Evolutionary conservation across 1,140 invertebrate species (phyloP).

Genomic region (Danaus melanippus): DNA sequence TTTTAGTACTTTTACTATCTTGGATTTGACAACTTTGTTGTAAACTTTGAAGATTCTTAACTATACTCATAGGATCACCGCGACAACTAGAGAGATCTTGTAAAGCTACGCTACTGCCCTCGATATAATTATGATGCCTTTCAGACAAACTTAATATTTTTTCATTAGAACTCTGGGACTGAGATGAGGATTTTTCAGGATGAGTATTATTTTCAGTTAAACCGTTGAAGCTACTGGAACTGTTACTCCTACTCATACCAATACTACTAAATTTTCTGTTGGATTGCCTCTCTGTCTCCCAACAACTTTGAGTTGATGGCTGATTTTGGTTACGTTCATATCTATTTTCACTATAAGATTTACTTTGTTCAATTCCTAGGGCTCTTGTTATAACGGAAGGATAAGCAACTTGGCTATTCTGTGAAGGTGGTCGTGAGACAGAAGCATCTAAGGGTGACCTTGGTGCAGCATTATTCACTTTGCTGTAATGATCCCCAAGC

Average conservation of each 20-base stretch:
- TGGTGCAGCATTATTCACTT: slow-evolving; percentile 75
- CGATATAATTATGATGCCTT: slow-evolving; percentile 59
- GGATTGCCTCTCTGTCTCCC: slow-evolving; percentile 62
- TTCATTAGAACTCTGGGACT: slow-evolving; percentile 42
- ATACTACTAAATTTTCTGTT: slow-evolving; percentile 57
- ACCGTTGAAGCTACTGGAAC: slow-evolving; percentile 45
- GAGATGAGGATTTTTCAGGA: slow-evolving; percentile 43
- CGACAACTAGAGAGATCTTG: slow-evolving; percentile 81
- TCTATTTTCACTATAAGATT: slow-evolving; percentile 74
- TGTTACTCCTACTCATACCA: slow-evolving; percentile 56
- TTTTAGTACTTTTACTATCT: slow-evolving; percentile 65
- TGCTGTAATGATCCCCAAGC: slow-evolving; percentile 71
- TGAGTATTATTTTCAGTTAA: slow-evolving; percentile 71
- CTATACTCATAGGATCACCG: slow-evolving; percentile 82
- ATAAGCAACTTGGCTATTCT: slow-evolving; percentile 77
- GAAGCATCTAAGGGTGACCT: slow-evolving; percentile 80
- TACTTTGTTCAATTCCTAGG: slow-evolving; percentile 75
- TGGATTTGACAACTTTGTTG: slow-evolving; percentile 76
- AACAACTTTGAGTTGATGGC: slow-evolving; percentile 59
- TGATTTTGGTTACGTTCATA: slow-evolving; percentile 74
- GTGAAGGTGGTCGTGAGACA: slow-evolving; percentile 75
- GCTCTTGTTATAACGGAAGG: slow-evolving; percentile 81
- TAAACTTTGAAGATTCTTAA: slow-evolving; percentile 79
- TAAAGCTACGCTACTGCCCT: slow-evolving; percentile 72
- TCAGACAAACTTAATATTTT: slow-evolving; percentile 42